Conservation (phyloP, 1,140 invertebrate species). For the Andricus grossulariae region DNA sequence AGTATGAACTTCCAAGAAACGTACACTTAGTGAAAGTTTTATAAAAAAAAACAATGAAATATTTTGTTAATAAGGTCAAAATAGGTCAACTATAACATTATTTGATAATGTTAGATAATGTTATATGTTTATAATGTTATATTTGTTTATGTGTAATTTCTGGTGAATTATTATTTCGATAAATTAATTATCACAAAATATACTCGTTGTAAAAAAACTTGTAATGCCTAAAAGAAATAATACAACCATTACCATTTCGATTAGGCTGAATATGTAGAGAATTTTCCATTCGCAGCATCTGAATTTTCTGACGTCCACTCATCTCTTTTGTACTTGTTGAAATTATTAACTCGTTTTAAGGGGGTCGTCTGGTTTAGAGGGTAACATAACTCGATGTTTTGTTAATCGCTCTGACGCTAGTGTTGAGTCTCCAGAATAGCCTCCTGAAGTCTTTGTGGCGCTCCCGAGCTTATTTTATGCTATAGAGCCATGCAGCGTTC, state of each 20-base stretch:
- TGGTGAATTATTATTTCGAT: constrained; percentile 52
- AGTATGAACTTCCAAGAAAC: no score
- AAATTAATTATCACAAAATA: constrained; percentile 51
- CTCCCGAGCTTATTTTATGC: no score
- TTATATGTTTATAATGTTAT: constrained; percentile 16
- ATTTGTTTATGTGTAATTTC: constrained; percentile 31
- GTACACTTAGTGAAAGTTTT: neutral
- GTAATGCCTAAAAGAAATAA: constrained; percentile 31
- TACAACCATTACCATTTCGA: neutral
- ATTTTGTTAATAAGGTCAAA: neutral
- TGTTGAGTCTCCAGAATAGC: no score
- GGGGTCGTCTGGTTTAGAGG: no score
- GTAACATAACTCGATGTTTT: no score
- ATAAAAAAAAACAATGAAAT: constrained; percentile 26
- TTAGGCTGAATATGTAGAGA: neutral
- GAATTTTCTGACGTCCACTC: neutral
- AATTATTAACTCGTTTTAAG: constrained; percentile 33
- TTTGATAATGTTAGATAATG: constrained; percentile 20
- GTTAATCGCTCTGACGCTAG: no score
- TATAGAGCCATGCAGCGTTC: no score
- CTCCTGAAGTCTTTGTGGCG: no score
- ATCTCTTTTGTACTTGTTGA: constrained; percentile 10
- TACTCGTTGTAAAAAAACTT: constrained; percentile 48
- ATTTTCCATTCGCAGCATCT: constrained; percentile 1
- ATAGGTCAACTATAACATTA: neutral